These are phyloP conservation scores for Brachionus manjavacas DNA, from an alignment of 1,140 invertebrate species.

Conservation along the genomic window DNA sequence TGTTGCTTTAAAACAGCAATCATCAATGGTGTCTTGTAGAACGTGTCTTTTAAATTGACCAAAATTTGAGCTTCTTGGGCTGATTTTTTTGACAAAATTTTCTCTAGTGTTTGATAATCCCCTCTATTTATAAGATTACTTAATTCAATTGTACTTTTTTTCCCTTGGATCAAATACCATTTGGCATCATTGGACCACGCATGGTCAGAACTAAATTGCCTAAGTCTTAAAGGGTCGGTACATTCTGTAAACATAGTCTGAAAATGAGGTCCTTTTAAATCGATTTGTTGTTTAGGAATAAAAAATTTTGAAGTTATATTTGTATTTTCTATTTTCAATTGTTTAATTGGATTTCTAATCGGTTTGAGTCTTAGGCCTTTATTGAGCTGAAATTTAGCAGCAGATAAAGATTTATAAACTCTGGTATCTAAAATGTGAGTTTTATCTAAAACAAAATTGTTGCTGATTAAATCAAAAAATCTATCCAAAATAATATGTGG, in stretches of 20 bases:
- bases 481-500: background rate
- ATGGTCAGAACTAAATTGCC: background rate
- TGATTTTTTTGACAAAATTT: background rate
- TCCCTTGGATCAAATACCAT: background rate
- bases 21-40: conserved; percentile 11
- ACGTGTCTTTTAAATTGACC: background rate
- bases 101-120: background rate
- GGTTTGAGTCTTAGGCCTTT: background rate
- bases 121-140: background rate
- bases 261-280: background rate
- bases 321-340: background rate
- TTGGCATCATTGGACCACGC: background rate
- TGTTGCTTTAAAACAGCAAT: background rate
- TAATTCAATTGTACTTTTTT: background rate
- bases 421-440: background rate
- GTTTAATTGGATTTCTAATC: background rate
- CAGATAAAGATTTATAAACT: background rate
- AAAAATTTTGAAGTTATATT: background rate
- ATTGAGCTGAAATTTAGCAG: background rate
- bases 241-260: background rate
- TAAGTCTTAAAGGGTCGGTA: background rate
- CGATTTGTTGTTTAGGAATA: background rate
- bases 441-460: background rate
- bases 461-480: background rate
- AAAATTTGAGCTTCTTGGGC: background rate